Evolutionary conservation across 2,797 vertebrate species (phyloP), one percentile per base, ranked within the genome.

Genomic region (Danionella dracula): DNA sequence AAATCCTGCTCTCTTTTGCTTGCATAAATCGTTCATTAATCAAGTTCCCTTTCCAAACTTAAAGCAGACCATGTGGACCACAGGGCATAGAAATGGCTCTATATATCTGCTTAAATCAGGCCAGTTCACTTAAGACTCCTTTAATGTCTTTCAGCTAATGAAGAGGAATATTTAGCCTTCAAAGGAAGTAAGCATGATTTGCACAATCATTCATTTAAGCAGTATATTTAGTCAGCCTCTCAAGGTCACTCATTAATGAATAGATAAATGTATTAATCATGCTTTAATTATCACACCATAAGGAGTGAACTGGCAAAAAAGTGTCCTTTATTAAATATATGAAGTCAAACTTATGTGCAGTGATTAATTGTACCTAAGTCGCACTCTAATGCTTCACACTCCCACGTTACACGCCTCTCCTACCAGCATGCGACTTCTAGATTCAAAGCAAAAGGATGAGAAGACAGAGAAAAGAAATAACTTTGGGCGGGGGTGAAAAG

Each of bases 61-160:
- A 85, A 87, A 86, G 85, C 80, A 83, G 86, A 86, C 86, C 84
- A 83, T 85, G 80, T 84, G 84, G 81, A 85, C 85, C 81, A 81
- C 79, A 84, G 87, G 86, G 86, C 84, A 88, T 63, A 79, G 85
- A 80, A 82, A 87, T 86, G 84, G 86, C 88, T 86, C 85, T 82
- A 88, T 88, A 89, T 90, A 89, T 91, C 87, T 88, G 81, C 86
- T 88, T 89, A 89, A 89, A 86, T 86, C 85, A 88, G 83, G 87
- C 82, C 83, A 88, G 83, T 86, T 85, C 83, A 85, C 84, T 88
- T 86, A 88, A 87, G 85, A 85, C 84, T 88, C 82, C 80, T 82
- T 85, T 86, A 87, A 89, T 89, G 85, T 87, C 81, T 81, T 74
- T 66, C 79, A 78, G 82, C 86, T 91, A 87, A 88, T 88, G 83